Evolutionary conservation across 2,888 invertebrate species (phyloP).

Genomic region (Tetrapedia diversipes): DNA sequence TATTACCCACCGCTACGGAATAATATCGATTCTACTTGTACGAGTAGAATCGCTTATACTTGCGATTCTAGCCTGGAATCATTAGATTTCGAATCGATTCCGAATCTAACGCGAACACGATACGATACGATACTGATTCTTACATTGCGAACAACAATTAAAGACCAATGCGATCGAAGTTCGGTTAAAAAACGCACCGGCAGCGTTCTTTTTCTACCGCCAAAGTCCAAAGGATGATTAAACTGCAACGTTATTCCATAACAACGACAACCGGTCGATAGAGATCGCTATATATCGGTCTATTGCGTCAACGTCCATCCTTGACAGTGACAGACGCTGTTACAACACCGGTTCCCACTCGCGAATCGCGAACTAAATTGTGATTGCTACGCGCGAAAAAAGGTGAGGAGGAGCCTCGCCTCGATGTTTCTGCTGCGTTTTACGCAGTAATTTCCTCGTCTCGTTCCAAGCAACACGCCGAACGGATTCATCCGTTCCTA

Average conservation of each 20-base stretch:
- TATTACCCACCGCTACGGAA: too few species aligned
- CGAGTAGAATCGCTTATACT: too few species aligned
- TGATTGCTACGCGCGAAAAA: conserved; percentile 47
- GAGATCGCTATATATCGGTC: conserved; percentile 6
- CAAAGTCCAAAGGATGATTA: background rate
- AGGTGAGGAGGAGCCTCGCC: conserved; percentile 63
- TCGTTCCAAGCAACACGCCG: conserved; percentile 31
- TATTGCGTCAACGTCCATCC: conserved; percentile 51
- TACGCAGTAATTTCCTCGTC: conserved; percentile 77
- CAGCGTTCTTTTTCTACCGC: background rate
- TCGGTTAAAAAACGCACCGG: background rate
- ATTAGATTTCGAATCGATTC: too few species aligned
- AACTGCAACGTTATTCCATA: background rate
- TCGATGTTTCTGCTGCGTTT: conserved; percentile 56
- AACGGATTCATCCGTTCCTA: background rate
- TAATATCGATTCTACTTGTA: too few species aligned
- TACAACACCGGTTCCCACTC: conserved; percentile 54
- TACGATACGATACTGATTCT: too few species aligned
- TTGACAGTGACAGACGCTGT: conserved; percentile 63
- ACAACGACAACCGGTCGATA: background rate
- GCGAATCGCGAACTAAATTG: conserved; percentile 47
- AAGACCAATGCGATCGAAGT: too few species aligned
- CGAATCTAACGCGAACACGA: too few species aligned
- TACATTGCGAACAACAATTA: too few species aligned
- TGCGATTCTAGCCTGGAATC: too few species aligned